Evolutionary conservation across 2,888 invertebrate species (phyloP).

Genomic region (Troides helena): DNA sequence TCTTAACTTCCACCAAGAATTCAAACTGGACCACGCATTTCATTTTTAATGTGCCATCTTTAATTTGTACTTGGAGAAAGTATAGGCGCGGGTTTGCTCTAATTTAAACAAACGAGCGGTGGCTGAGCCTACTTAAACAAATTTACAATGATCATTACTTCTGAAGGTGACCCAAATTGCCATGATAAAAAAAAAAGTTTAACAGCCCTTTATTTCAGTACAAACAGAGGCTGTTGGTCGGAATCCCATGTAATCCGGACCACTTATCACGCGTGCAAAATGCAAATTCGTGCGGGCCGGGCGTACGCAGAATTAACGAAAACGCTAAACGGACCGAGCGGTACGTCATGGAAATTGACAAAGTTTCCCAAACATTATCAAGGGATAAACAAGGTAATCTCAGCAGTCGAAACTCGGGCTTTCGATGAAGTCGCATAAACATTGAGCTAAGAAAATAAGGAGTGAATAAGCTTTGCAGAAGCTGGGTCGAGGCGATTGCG

Average conservation of each 20-base stretch:
- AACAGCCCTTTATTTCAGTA: constrained; percentile 78
- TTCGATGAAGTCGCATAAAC: constrained; percentile 24
- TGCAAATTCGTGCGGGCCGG: constrained; percentile 72
- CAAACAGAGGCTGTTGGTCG: constrained; percentile 76
- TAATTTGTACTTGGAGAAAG: constrained; percentile 31
- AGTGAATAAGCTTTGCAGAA: constrained; percentile 20
- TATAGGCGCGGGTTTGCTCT: constrained; percentile 49
- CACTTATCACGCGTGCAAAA: constrained; percentile 81
- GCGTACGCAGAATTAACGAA: constrained; percentile 74
- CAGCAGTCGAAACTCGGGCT: constrained; percentile 30
- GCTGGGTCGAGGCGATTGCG: constrained; percentile 26
- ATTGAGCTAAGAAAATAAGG: constrained; percentile 20
- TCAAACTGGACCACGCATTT: constrained; percentile 46
- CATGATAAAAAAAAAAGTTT: constrained; percentile 74
- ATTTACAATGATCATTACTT: constrained; percentile 74
- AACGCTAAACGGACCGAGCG: constrained; percentile 44
- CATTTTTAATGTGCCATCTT: constrained; percentile 10
- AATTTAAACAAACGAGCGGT: constrained; percentile 65
- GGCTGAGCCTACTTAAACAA: constrained; percentile 74
- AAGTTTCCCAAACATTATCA: constrained; percentile 67
- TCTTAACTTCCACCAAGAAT: constrained; percentile 51
- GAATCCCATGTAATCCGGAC: constrained; percentile 77
- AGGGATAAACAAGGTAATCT: constrained; percentile 63
- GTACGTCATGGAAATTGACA: constrained; percentile 70
- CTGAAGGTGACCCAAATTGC: constrained; percentile 79